Percentiles rank a stretch among this genome's conserved stretches.
These are phyloP conservation scores for Calvadosia cruxmelitensis DNA, from an alignment of 30 jellyfish, hydroid and myxozoan genomes.

Conservation along the genomic window DNA sequence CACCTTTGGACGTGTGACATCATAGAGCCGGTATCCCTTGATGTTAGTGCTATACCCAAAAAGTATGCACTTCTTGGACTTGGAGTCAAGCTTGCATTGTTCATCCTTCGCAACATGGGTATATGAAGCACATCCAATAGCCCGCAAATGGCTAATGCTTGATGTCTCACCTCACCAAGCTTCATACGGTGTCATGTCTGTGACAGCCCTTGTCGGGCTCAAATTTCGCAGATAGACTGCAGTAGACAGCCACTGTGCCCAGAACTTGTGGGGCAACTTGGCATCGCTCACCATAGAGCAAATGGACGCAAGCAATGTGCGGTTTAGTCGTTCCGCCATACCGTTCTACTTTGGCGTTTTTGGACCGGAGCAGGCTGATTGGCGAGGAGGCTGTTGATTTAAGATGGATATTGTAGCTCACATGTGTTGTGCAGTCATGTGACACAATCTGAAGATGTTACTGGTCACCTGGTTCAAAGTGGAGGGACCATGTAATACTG, in stretches of 20 bases:
- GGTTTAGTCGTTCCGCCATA: constrained; percentile 39
- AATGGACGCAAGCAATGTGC: constrained; percentile 31
- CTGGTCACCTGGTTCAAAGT: constrained; percentile 29
- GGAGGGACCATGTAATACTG: constrained; percentile 42
- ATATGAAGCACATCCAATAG: constrained; percentile 33
- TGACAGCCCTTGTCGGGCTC: constrained; percentile 19
- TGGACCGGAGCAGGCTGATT: no score
- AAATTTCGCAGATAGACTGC: constrained; percentile 38
- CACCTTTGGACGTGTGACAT: constrained; percentile 3
- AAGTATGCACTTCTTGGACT: constrained; percentile 9
- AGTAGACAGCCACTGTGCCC: constrained; percentile 34
- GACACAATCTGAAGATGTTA: no score
- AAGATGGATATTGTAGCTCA: no score
- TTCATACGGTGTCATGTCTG: constrained; percentile 38
- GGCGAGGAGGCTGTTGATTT: no score
- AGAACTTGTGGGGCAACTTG: constrained; percentile 19
- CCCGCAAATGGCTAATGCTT: constrained; percentile 16
- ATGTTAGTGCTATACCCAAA: constrained; percentile 14
- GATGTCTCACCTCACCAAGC: constrained; percentile 28
- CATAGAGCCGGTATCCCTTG: constrained; percentile 25
- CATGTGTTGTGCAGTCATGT: no score
- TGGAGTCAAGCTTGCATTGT: constrained; percentile 21
- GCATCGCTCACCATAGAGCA: constrained; percentile 29
- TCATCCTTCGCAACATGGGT: constrained; percentile 37
- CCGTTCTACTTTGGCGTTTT: constrained; percentile 44